Evolutionary conservation across 92 coral and sea anemone species (phyloP).

Genomic region (Parazoanthus swiftii): DNA sequence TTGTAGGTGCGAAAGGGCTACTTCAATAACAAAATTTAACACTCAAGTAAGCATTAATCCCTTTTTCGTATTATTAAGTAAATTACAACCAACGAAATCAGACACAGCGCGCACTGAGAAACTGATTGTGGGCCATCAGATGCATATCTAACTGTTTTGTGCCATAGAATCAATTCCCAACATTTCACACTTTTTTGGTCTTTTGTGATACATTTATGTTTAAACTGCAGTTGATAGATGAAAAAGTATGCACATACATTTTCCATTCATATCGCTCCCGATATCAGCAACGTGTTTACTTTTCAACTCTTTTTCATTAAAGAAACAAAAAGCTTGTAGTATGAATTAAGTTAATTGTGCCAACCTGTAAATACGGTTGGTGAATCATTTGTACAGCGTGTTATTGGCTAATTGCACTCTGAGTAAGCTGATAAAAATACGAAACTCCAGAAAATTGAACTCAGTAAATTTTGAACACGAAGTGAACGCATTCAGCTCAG

Average conservation of each 20-base stretch:
- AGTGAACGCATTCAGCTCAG: background rate
- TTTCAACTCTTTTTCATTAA: slow-evolving; percentile 16
- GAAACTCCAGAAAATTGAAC: background rate
- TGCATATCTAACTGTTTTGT: background rate
- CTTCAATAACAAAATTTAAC: slow-evolving; percentile 21
- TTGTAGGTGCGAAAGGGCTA: slow-evolving; percentile 13
- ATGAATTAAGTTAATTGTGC: slow-evolving; percentile 18
- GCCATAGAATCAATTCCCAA: background rate
- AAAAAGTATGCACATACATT: background rate
- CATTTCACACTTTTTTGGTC: background rate
- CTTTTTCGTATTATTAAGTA: slow-evolving; percentile 3
- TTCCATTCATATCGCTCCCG: slow-evolving; percentile 7
- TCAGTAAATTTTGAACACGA: background rate
- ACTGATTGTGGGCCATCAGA: background rate
- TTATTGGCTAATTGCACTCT: slow-evolving; percentile 22
- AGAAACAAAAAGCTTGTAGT: slow-evolving; percentile 24
- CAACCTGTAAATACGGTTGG: slow-evolving; percentile 22
- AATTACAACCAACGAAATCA: background rate
- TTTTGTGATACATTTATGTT: background rate
- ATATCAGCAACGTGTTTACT: slow-evolving; percentile 11
- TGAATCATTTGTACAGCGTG: slow-evolving; percentile 5
- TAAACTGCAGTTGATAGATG: background rate
- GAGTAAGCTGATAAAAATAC: slow-evolving; percentile 1
- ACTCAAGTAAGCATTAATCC: slow-evolving; percentile 22
- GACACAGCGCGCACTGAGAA: background rate